Conservation (phyloP, 2,797 vertebrate genomes). For the Apodemus agrarius region DNA sequence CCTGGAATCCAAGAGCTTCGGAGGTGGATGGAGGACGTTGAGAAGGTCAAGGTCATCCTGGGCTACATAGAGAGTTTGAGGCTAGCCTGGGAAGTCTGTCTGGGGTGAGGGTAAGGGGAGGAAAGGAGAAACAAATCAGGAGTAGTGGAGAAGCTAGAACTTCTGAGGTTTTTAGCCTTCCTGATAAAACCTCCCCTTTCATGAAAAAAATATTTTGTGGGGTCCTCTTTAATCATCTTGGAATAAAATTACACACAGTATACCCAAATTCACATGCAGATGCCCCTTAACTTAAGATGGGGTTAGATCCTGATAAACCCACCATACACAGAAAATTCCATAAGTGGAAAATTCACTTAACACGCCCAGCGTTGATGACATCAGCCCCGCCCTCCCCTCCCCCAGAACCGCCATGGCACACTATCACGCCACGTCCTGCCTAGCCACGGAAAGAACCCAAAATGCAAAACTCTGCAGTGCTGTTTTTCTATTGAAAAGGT, state of each 20-base stretch:
- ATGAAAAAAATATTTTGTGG: neutral
- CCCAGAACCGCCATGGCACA: neutral
- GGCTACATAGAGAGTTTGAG: neutral
- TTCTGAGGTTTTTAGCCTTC: neutral
- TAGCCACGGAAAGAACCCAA: neutral
- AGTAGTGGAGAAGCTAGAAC: neutral
- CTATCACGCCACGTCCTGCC: neutral
- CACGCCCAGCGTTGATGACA: accelerated
- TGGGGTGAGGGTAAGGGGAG: too few relatives aligned
- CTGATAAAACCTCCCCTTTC: neutral
- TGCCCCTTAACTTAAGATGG: neutral
- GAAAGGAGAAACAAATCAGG: neutral
- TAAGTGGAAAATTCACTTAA: neutral
- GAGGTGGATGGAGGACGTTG: neutral
- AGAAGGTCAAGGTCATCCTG: neutral
- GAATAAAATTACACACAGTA: neutral
- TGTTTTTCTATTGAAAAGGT: neutral
- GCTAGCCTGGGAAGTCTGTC: neutral
- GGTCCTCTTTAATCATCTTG: neutral
- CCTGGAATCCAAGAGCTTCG: neutral
- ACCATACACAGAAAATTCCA: neutral
- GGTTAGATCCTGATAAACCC: neutral
- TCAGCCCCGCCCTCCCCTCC: neutral
- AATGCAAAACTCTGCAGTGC: neutral
- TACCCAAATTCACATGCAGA: neutral